A percentile compares a stretch with the other conserved stretches of the same genome.
Evolutionary conservation across 2,113 vertebrate species (phyloP).

Genomic region (Cavia porcellus): DNA sequence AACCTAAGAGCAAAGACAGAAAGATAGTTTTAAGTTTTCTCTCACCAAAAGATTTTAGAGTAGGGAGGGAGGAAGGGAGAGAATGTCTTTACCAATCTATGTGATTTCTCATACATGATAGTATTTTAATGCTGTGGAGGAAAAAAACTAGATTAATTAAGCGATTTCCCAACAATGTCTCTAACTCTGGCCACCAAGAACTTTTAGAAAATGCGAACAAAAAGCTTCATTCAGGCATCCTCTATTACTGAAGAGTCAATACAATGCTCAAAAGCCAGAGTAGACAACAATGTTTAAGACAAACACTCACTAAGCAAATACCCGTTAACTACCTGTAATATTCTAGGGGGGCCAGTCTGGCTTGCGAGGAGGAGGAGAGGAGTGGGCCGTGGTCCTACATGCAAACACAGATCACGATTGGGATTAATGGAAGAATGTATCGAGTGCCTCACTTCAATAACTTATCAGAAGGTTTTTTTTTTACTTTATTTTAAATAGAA

Average conservation of each 20-base stretch:
- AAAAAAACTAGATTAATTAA: not conserved
- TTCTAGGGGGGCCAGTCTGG: not conserved
- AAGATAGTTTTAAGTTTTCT: not conserved
- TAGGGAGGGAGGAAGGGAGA: not conserved
- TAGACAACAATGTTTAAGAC: conserved; percentile 40
- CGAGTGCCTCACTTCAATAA: not conserved
- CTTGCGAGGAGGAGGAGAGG: not conserved
- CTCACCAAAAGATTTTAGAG: conserved; percentile 4
- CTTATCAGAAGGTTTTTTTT: conserved; percentile 10
- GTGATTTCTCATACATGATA: not conserved
- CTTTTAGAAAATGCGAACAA: conserved; percentile 22
- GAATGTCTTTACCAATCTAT: not conserved
- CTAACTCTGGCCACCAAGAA: not conserved
- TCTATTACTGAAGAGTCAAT: no score
- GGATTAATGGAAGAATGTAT: not conserved
- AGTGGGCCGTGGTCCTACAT: not conserved
- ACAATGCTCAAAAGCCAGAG: not conserved
- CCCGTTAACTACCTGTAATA: not conserved
- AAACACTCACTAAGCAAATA: not conserved
- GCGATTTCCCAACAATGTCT: not conserved
- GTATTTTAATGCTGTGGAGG: not conserved
- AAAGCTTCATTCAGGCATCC: not conserved
- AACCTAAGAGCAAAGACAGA: not conserved
- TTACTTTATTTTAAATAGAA: no score
- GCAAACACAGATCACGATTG: not conserved